Base-by-base conservation (phyloP, 2,888 invertebrate species). In the Dinocampus coccinellae region DNA sequence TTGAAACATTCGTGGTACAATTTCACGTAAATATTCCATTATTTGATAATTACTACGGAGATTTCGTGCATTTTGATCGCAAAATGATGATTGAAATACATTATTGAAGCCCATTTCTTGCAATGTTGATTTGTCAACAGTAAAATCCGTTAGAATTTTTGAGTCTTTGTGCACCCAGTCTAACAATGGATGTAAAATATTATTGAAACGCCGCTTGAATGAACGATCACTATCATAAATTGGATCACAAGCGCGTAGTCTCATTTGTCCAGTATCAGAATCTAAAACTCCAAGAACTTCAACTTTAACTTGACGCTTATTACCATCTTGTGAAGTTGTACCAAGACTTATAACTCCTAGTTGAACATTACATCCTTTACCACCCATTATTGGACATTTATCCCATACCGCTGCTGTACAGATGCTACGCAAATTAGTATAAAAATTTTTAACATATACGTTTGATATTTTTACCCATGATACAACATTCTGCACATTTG, bases 1-100 rank as follows among this genome's bases (percentile, higher is more conserved):
- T 89, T 96, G 94, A 88, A 96, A 97, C 95, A 96, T 96, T 81
- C 95, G 91, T 0, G 97, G 96, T 2, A 96, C 95, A 67, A 95
- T 94, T 75, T 94, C 91, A 34, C 95, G 89, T 75, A 97, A 87
- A 83, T 96, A 97, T 82, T 96, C 95, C 96, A 97, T 96, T 7
- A 96, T 93, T 68, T 92, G 92, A 0, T 91, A 91, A 80, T 94
- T 94, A 64, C 91, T 92, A 76, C 92, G 90, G 77, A 90, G 89
- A 24, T 89, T 89, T 0, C 89, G 83, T 0, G 89, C 85, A 68
- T 89, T 88, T 64, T 89, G 82, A 81, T 92, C 88, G 20, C 84
- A 86, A 13, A 89, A 85, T 0, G 90, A 87, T 0, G 88, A 88
- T 77, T 95, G 95, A 3, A 91, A 90, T 0, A 96, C 93, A 70